Evolutionary conservation across 64 coral and sea anemone genomes (phyloP).

Genomic region (Porites lutea): DNA sequence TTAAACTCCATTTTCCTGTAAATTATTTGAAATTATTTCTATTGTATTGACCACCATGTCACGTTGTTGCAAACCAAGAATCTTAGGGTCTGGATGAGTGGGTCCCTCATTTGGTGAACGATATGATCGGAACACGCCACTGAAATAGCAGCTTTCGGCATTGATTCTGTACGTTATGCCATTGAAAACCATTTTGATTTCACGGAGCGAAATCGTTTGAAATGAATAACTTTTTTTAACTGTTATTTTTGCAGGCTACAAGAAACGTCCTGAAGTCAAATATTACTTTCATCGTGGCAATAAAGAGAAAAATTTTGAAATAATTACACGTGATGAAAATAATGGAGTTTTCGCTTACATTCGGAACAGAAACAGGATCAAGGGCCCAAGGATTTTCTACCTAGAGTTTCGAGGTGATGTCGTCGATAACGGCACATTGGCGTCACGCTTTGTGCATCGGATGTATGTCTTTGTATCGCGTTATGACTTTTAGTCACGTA

Average conservation of each 20-base stretch:
- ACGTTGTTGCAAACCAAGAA: too few relatives aligned
- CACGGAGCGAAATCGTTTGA: too few relatives aligned
- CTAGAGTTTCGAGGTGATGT: slow-evolving; percentile 53
- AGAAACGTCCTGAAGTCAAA: not conserved
- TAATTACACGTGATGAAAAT: not conserved
- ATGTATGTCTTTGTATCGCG: slow-evolving; percentile 47
- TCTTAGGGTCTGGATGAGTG: too few relatives aligned
- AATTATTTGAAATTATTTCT: too few relatives aligned
- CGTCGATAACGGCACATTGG: not conserved
- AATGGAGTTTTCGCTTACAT: slow-evolving; percentile 4
- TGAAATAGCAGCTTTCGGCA: too few relatives aligned
- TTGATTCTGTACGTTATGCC: too few relatives aligned
- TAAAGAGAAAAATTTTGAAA: slow-evolving; percentile 26
- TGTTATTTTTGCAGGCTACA: slow-evolving; percentile 51
- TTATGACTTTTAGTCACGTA: not conserved
- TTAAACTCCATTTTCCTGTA: too few relatives aligned
- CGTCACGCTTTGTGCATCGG: slow-evolving; percentile 28
- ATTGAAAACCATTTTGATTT: too few relatives aligned
- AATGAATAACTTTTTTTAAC: not conserved
- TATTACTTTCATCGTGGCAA: slow-evolving; percentile 51
- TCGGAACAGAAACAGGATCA: not conserved
- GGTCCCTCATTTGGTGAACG: too few relatives aligned
- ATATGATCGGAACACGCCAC: too few relatives aligned
- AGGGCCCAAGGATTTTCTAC: not conserved
- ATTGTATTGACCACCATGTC: too few relatives aligned